Percentiles rank a stretch among this genome's conserved stretches.
phyloP scores from a whole-genome alignment of 2,888 invertebrate genomes.

The Penaeus monodon region DNA sequence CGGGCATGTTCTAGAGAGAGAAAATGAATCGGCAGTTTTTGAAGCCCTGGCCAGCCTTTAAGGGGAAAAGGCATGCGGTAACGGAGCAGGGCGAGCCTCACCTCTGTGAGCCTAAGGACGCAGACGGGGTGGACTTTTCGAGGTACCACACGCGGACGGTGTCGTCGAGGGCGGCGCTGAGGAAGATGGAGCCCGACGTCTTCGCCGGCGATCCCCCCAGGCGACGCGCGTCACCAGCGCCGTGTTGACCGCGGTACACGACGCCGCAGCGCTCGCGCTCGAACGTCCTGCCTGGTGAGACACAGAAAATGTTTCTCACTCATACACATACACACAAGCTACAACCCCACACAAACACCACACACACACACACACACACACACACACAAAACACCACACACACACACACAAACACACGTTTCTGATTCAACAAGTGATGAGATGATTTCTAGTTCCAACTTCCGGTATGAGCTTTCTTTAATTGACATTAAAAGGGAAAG shows the following conservation, averaged over 20 bases:
- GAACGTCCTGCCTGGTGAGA: conserved; percentile 25
- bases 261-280: conserved; percentile 40
- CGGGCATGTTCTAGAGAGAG: conserved; percentile 21
- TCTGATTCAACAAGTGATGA: too few relatives aligned
- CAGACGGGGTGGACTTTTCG: conserved; percentile 48
- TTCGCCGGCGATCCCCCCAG: conserved; percentile 51
- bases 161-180: conserved; percentile 59
- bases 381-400: too few relatives aligned
- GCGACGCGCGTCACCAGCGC: conserved; percentile 32
- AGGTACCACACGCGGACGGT: conserved; percentile 61
- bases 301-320: too few relatives aligned
- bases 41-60: too few relatives aligned
- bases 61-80: not conserved
- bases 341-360: too few relatives aligned
- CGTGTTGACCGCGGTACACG: conserved; percentile 48
- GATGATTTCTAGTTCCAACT: too few relatives aligned
- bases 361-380: too few relatives aligned
- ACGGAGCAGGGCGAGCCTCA: conserved; percentile 9
- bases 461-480: too few relatives aligned
- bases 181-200: conserved; percentile 54
- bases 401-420: too few relatives aligned
- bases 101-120: conserved; percentile 51
- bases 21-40: not conserved
- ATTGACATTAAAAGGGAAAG: too few relatives aligned
- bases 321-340: too few relatives aligned